Conservation (phyloP, 1,140 invertebrate species). For the Ceratoteleas bidentatus region DNA sequence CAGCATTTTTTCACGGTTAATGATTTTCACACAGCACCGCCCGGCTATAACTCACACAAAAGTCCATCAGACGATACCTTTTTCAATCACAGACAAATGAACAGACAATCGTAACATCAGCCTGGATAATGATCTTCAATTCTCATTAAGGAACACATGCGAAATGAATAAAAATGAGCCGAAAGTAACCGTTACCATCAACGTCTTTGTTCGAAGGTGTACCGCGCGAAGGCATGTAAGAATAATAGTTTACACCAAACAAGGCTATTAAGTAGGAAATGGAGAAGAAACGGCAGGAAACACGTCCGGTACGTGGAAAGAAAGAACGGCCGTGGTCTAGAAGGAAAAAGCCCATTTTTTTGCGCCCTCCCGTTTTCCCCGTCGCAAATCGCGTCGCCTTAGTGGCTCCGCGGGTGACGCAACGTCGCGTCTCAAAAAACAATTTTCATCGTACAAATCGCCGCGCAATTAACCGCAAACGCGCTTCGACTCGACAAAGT, state of each 20-base stretch:
- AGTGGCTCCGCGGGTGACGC: too few species aligned
- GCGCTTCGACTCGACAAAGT: slow-evolving; percentile 16
- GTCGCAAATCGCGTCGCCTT: slow-evolving; percentile 2
- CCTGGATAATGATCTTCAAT: slow-evolving; percentile 59
- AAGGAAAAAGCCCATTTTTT: too few species aligned
- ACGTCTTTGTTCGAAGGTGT: slow-evolving; percentile 59
- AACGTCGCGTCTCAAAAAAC: slow-evolving; percentile 3
- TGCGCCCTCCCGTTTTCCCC: too few species aligned
- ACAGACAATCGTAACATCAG: slow-evolving; percentile 60
- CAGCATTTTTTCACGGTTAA: slow-evolving; percentile 55
- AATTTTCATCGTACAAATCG: slow-evolving; percentile 25
- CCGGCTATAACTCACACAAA: slow-evolving; percentile 50
- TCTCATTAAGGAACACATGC: slow-evolving; percentile 60
- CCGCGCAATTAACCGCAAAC: slow-evolving; percentile 24
- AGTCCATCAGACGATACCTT: slow-evolving; percentile 57
- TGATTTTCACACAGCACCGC: slow-evolving; percentile 56
- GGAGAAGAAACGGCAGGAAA: slow-evolving; percentile 62
- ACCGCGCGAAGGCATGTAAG: slow-evolving; percentile 52
- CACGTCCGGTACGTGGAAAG: too few species aligned
- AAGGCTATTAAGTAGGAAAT: slow-evolving; percentile 62
- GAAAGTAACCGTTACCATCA: slow-evolving; percentile 57
- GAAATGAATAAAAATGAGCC: slow-evolving; percentile 57
- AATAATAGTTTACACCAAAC: slow-evolving; percentile 64
- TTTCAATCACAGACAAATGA: slow-evolving; percentile 64
- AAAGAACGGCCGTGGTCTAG: too few species aligned